Conservation (phyloP, 2,113 vertebrate genomes). For the Mirza zaza region DNA sequence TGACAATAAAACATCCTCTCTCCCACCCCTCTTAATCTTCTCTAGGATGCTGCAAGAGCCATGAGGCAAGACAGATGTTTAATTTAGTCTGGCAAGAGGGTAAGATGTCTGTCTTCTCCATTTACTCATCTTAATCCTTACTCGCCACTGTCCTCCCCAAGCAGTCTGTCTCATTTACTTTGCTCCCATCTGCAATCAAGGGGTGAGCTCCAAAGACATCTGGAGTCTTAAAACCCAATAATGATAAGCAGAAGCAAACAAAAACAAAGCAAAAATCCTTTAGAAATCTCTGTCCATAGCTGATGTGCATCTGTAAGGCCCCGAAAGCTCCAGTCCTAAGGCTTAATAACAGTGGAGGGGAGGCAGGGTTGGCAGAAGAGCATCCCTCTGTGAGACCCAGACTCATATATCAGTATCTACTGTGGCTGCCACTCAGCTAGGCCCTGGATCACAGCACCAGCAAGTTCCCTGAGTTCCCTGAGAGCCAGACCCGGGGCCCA, state of each 20-base stretch:
- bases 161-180: conserved; percentile 52
- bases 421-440: background rate
- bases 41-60: background rate
- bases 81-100: conserved; percentile 55
- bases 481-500: background rate
- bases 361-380: background rate
- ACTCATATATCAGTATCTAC: background rate
- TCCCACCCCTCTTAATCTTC: background rate
- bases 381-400: background rate
- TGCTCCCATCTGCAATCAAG: conserved; percentile 47
- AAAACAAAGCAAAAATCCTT: conserved; percentile 27
- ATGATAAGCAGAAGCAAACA: conserved; percentile 41
- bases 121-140: conserved; percentile 72
- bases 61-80: conserved; percentile 66
- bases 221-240: conserved; percentile 63
- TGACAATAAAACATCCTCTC: background rate
- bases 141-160: conserved; percentile 55
- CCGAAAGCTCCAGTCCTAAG: background rate
- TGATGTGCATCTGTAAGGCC: background rate
- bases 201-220: conserved; percentile 69
- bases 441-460: background rate
- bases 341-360: background rate
- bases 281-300: conserved; percentile 32
- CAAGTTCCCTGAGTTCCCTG: background rate
- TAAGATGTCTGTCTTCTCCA: conserved; percentile 46